These are phyloP conservation scores for Cervus canadensis DNA, from an alignment of 2,113 vertebrate species.

Conservation along the genomic window DNA sequence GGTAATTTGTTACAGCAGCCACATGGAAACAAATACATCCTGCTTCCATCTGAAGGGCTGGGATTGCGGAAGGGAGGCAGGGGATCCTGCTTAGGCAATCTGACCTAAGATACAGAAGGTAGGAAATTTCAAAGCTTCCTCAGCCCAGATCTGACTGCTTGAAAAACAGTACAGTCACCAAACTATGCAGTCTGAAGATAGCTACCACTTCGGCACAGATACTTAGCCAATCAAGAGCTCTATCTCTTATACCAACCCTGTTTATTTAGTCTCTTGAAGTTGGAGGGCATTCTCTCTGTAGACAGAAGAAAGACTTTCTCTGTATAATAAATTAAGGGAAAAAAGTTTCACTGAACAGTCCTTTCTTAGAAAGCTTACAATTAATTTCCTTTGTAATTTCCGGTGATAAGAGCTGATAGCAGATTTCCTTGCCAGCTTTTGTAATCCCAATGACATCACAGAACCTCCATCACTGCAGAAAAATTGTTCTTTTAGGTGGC, in stretches of 20 bases:
- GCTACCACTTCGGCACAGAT: not conserved
- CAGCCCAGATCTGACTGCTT: not conserved
- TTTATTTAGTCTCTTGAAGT: not conserved
- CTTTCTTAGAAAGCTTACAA: slow-evolving; percentile 28
- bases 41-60: not conserved
- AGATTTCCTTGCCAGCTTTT: not conserved
- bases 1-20: not conserved
- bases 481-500: not conserved
- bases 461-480: not conserved
- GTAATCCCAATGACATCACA: not conserved
- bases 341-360: not conserved
- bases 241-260: not conserved
- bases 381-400: slow-evolving; percentile 31
- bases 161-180: not conserved
- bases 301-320: not conserved
- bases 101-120: not conserved
- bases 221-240: not conserved
- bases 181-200: not conserved
- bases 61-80: rapidly evolving
- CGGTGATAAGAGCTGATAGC: not conserved
- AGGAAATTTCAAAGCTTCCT: not conserved
- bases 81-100: not conserved
- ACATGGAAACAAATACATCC: not conserved
- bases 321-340: not conserved
- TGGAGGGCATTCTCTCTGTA: not conserved